These are phyloP conservation scores for Nibea coibor DNA, from an alignment of 2,113 vertebrate species.

Conservation along the genomic window DNA sequence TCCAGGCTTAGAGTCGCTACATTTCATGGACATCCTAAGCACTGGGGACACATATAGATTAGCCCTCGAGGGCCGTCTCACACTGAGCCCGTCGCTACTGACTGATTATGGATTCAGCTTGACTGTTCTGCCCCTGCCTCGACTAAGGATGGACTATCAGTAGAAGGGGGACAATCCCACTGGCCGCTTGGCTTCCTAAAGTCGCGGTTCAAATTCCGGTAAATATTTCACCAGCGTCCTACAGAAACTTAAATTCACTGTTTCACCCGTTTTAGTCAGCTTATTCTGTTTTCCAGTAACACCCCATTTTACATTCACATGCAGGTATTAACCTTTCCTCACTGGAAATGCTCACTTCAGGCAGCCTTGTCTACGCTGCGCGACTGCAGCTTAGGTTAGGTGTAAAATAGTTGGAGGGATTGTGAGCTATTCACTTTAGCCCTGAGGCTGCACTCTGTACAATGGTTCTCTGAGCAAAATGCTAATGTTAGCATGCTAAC, in stretches of 20 bases:
- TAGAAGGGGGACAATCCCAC: constrained; percentile 27
- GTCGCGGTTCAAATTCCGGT: constrained; percentile 12
- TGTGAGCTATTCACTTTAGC: background rate
- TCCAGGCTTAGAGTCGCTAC: constrained; percentile 10
- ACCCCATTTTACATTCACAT: background rate
- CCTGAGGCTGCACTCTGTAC: background rate
- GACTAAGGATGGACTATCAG: constrained; percentile 23
- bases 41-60: constrained; percentile 67
- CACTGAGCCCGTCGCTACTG: constrained; percentile 40
- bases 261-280: background rate
- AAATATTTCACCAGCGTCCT: constrained; percentile 13
- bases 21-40: constrained; percentile 52
- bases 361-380: background rate
- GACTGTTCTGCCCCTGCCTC: constrained; percentile 36
- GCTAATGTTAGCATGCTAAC: background rate
- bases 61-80: constrained; percentile 64
- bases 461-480: background rate
- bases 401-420: background rate
- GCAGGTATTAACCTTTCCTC: background rate
- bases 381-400: background rate
- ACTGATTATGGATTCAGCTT: constrained; percentile 65
- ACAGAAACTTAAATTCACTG: background rate
- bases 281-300: background rate
- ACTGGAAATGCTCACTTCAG: background rate
- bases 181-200: constrained; percentile 14